Evolutionary conservation across 92 coral and sea anemone genomes (phyloP), one percentile per base, ranked within the genome.

Genomic region (Diadumene lineata): DNA sequence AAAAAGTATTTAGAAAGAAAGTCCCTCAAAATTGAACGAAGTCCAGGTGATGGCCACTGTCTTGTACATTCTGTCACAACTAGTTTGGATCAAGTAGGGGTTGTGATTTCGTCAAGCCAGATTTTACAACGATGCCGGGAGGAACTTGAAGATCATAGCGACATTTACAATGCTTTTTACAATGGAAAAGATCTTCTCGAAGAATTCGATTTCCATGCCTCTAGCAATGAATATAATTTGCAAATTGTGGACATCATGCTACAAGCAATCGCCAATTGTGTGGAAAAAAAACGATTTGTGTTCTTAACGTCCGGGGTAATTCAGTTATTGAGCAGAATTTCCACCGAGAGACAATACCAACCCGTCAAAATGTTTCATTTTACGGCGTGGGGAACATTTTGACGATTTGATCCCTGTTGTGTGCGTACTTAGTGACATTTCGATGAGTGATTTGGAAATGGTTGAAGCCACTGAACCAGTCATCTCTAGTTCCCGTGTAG

Each of bases 21-120:
- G 62, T 56, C 62, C 6, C 22, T 21, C 9, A 25, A 56, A n/a
- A 56, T 56, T 56, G 62, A 56, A n/a, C 62, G 51, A 44, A 44
- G 51, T 44, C 24, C 62, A 56, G 62, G 62, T n/a, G 62, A 56
- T 56, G 62, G 62, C 62, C 62, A 56, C 22, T 56, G 62, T n/a
- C 62, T 56, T 56, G 24, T 56, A 11, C 62, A 56, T 56, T 56
- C 62, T 9, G 62, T 56, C 9, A 56, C 62, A 56, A 56, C 62
- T n/a, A 56, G 62, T n/a, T n/a, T 56, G 6, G 6, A 25, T 56
- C 62, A 56, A 56, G 22, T 8, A 8, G 62, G 62, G 22, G 9
- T 8, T 56, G 22, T 6, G 62, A 56, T 21, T 8, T 56, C 62
- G 4, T 56, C 62, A 9, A 56, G 22, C 9, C 62, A 56, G 62